Evolutionary conservation across 2,888 invertebrate species (phyloP), one percentile per base, ranked within the genome.

Genomic region (Ptychoptera contaminata): DNA sequence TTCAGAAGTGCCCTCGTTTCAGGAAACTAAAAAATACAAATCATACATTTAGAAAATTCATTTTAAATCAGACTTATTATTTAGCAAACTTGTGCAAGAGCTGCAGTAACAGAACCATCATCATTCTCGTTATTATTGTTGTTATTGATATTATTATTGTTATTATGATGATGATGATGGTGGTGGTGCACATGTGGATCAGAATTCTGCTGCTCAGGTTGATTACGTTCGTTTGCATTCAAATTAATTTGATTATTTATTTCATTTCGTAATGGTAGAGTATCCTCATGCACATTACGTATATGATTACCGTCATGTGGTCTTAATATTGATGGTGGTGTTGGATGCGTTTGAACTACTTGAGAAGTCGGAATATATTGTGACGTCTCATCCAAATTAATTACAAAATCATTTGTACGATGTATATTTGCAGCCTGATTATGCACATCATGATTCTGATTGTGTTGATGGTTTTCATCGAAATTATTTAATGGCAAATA

Each of bases 1-100:
- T 67, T 63, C 31, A 71, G 53, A 40, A 69, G 48, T 16, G 37
- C 43, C 14, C 51, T 42, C 10, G 48, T 43, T 46, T 51, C 51
- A 29, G 52, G 61, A 41, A 42, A 34, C 42, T 42, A 23, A 8
- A 15, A 23, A 35, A 32, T n/a, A 41, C 14, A 40, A n/a, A 31
- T 4, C n/a, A n/a, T 23, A 23, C 8, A 12, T 38, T 37, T 15
- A n/a, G 16, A 12, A 23, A 23, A 6, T 8, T 30, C 23, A 31
- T 7, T 15, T 10, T 14, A 7, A 8, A 30, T 29, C 9, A 12
- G 4, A 11, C 10, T 16, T 12, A 14, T 12, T 10, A 31, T 32
- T 42, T 34, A 42, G 7, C 23, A 23, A 23, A 44, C 43, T 44
- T 51, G 47, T 32, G 48, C 47, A 12, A 50, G 43, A 8, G 48